Conservation (phyloP, 2,888 invertebrate species). For the Aphodius sticticus region DNA sequence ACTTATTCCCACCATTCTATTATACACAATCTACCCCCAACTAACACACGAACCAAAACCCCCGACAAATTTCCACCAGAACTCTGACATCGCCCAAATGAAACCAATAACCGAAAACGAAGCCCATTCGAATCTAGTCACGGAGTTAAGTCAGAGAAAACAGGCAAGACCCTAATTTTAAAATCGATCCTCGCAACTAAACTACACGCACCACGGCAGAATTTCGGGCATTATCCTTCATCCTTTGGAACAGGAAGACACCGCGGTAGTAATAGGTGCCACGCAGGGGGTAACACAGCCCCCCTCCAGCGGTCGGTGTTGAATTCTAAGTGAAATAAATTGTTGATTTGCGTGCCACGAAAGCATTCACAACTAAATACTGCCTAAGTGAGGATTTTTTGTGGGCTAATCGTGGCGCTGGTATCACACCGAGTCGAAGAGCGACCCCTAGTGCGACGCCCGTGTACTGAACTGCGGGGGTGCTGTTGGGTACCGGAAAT, state of each 20-base stretch:
- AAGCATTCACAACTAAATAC: slow-evolving; percentile 52
- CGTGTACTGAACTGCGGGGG: background rate
- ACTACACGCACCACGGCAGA: background rate
- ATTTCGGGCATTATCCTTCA: background rate
- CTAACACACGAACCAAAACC: background rate
- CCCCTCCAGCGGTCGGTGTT: background rate
- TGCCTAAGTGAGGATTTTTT: slow-evolving; percentile 48
- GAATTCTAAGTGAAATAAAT: slow-evolving; percentile 49
- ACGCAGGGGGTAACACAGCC: slow-evolving; percentile 16
- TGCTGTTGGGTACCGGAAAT: slow-evolving; percentile 19
- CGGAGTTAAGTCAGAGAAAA: background rate
- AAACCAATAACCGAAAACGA: slow-evolving; percentile 14
- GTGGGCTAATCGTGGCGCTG: background rate
- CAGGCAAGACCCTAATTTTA: slow-evolving; percentile 4
- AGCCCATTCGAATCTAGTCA: slow-evolving; percentile 6
- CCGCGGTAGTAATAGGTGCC: slow-evolving; percentile 20
- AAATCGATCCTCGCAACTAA: background rate
- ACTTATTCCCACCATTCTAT: background rate
- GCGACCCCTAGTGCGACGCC: slow-evolving; percentile 6
- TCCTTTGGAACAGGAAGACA: slow-evolving; percentile 14
- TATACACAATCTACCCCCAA: background rate
- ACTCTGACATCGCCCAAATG: background rate
- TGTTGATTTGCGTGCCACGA: slow-evolving; percentile 52
- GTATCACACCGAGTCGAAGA: background rate
- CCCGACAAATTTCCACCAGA: background rate